A percentile compares a stretch with the other conserved stretches of the same genome.
phyloP scores from a whole-genome alignment of 2,113 vertebrate species.

The Xenopus tropicalis region UCB_Xtro_10.0 CM004443.2:26072501-26073000 shows the following conservation, averaged over 20 bases:
- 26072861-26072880: neutral
- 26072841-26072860: neutral
- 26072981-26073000: neutral
- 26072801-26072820: neutral
- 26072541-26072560: conserved; percentile 89
- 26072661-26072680: conserved; percentile 58
- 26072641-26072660: conserved; percentile 68
- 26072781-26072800: too few species aligned
- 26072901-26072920: neutral
- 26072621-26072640: conserved; percentile 79
- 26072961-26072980: neutral
- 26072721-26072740: neutral
- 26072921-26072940: neutral
- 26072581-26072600: conserved; percentile 97
- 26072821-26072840: neutral
- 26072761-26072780: too few species aligned
- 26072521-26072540: conserved; percentile 95
- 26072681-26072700: conserved; percentile 47
- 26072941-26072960: neutral
- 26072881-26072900: neutral
- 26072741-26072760: too few species aligned
- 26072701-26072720: neutral
- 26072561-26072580: conserved; percentile 87
- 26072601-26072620: conserved; percentile 87
- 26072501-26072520: conserved; percentile 90